These are phyloP conservation scores for Pachyrhynchus sulphureomaculatus DNA, from an alignment of 1,140 invertebrate species.

Conservation along the genomic window DNA sequence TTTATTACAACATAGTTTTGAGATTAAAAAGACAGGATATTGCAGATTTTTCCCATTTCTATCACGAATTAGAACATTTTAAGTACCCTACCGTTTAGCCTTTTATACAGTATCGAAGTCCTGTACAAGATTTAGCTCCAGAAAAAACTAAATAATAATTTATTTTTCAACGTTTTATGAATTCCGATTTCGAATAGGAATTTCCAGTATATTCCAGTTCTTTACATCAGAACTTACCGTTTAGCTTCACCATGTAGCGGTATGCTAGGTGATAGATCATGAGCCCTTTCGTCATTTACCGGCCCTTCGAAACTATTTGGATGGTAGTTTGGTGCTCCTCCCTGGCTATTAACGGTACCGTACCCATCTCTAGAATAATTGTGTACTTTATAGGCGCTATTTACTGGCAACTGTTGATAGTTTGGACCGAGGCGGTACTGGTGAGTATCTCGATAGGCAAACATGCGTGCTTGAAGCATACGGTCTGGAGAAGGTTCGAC, in stretches of 20 bases:
- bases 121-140: too few species aligned
- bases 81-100: too few species aligned
- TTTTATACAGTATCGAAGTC: too few species aligned
- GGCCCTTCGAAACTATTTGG: constrained; percentile 94
- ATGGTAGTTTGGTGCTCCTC: constrained; percentile 89
- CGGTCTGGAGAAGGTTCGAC: constrained; percentile 85
- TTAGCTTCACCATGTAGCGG: constrained; percentile 61
- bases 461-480: constrained; percentile 84
- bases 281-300: constrained; percentile 57
- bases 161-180: too few species aligned
- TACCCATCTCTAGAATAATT: constrained; percentile 88
- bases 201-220: too few species aligned
- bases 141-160: too few species aligned
- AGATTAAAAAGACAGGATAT: too few species aligned
- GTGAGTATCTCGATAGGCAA: constrained; percentile 88
- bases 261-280: constrained; percentile 57
- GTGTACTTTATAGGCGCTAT: constrained; percentile 68
- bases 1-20: too few species aligned
- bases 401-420: constrained; percentile 84
- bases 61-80: too few species aligned
- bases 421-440: constrained; percentile 86
- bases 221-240: constrained; percentile 60
- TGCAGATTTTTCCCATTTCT: too few species aligned
- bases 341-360: constrained; percentile 67
- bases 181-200: too few species aligned